Evolutionary conservation across 1,140 invertebrate species (phyloP).

Genomic region (Atta cephalotes): DNA sequence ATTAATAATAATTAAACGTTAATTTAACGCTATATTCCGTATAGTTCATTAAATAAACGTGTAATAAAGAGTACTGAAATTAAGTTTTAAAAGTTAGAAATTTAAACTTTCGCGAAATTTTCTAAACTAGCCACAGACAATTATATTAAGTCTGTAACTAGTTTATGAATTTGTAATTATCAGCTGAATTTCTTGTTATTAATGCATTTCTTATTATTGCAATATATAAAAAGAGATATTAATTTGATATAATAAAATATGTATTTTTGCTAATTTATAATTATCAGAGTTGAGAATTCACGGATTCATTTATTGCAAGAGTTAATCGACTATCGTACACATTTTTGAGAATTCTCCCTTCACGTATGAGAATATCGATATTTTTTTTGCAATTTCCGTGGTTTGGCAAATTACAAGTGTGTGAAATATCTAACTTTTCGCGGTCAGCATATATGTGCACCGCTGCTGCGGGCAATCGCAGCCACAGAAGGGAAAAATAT

Average conservation of each 20-base stretch:
- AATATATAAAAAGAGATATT: constrained; percentile 19
- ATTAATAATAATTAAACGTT: too few relatives aligned
- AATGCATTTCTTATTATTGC: not conserved
- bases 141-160: constrained; percentile 14
- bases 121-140: not conserved
- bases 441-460: constrained; percentile 15
- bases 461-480: constrained; percentile 1
- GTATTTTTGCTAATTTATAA: not conserved
- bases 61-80: not conserved
- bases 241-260: not conserved
- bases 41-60: not conserved
- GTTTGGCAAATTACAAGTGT: constrained; percentile 31
- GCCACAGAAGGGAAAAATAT: constrained; percentile 17
- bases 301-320: not conserved
- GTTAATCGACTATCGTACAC: not conserved
- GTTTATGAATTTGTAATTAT: not conserved
- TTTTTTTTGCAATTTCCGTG: constrained; percentile 32
- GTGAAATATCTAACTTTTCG: constrained; percentile 43
- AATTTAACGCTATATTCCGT: not conserved
- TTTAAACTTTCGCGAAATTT: constrained; percentile 10
- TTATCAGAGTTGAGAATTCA: not conserved
- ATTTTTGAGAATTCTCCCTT: not conserved
- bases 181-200: not conserved
- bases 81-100: not conserved
- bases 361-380: not conserved